Evolutionary conservation across 2,888 invertebrate species (phyloP).

Genomic region (Microplitis manilae): DNA sequence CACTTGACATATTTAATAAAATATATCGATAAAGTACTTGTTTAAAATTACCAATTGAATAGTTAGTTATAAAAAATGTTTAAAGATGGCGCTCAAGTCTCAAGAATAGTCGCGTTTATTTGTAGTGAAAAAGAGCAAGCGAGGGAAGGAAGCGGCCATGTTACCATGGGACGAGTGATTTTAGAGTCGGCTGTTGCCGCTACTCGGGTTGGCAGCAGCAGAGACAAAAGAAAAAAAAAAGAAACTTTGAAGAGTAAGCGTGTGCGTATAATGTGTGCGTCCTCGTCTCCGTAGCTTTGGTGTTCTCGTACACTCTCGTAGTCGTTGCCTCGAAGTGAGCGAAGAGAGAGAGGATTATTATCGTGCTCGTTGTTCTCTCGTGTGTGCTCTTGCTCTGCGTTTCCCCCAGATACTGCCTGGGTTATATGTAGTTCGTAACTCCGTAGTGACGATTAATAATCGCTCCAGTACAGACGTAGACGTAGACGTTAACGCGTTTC

Average conservation of each 20-base stretch:
- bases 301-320: slow-evolving; percentile 23
- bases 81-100: slow-evolving; percentile 5
- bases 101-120: neutral
- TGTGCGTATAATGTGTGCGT: slow-evolving; percentile 36
- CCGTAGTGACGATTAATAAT: slow-evolving; percentile 43
- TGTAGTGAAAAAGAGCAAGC: neutral
- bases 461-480: slow-evolving; percentile 39
- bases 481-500: neutral
- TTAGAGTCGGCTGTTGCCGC: slow-evolving; percentile 27
- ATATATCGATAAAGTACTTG: no score
- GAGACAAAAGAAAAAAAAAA: neutral
- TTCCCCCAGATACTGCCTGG: slow-evolving; percentile 12
- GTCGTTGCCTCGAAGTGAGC: slow-evolving; percentile 25
- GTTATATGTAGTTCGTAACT: neutral
- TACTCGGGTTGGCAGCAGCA: slow-evolving; percentile 12
- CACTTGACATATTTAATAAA: no score
- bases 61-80: neutral
- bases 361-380: slow-evolving; percentile 14
- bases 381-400: slow-evolving; percentile 7
- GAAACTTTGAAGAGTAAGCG: neutral
- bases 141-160: slow-evolving; percentile 22
- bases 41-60: neutral
- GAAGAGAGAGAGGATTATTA: slow-evolving; percentile 21
- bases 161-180: slow-evolving; percentile 23
- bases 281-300: slow-evolving; percentile 2